Percentiles rank a stretch among this genome's conserved stretches.
phyloP scores from a whole-genome alignment of 2,113 vertebrate genomes.

The Galbula dea region DNA sequence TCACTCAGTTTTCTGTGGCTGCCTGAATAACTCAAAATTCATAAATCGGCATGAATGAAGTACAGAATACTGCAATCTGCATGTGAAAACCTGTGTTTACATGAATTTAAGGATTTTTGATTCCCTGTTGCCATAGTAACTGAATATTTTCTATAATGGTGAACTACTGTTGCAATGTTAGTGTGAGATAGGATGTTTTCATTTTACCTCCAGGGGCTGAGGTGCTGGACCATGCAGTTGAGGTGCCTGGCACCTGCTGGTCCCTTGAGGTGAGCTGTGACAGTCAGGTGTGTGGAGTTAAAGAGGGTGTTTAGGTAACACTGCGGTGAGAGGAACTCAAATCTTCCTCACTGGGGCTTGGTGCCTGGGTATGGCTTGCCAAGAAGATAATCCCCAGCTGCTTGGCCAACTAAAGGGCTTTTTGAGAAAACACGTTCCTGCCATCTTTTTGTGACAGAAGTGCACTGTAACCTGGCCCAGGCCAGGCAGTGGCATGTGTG shows the following conservation, averaged over 20 bases:
- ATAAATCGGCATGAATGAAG: neutral
- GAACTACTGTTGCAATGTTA: neutral
- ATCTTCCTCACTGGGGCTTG: neutral
- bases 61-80: neutral
- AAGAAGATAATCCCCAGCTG: neutral
- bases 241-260: neutral
- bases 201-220: neutral
- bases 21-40: neutral
- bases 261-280: neutral
- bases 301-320: neutral
- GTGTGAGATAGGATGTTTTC: neutral
- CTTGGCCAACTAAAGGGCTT: neutral
- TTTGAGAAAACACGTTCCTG: neutral
- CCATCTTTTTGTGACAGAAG: neutral
- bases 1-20: neutral
- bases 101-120: neutral
- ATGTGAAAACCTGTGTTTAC: neutral
- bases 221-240: fast-evolving
- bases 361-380: neutral
- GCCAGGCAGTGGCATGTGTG: neutral
- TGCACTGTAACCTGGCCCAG: neutral
- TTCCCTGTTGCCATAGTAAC: neutral
- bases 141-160: neutral
- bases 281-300: neutral
- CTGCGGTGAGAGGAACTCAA: neutral